These are phyloP conservation scores for Chloroceryle inda DNA, from an alignment of 2,797 vertebrate genomes.

Conservation along the genomic window DNA sequence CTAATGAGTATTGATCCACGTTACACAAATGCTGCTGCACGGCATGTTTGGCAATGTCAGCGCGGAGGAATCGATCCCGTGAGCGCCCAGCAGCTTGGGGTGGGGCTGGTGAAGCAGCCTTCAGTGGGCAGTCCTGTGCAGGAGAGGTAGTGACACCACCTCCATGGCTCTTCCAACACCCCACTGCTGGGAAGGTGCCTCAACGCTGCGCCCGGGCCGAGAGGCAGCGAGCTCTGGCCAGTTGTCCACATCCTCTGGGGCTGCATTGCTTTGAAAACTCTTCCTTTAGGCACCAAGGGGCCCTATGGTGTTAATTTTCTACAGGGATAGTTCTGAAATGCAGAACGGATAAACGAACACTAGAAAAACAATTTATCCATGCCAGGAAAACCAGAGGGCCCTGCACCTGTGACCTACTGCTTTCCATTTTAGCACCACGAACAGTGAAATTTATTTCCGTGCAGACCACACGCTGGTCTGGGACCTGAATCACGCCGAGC, in stretches of 20 bases:
- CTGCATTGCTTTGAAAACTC: not conserved
- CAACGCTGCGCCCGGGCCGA: not conserved
- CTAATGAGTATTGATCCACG: not conserved
- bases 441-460: not conserved
- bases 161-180: not conserved
- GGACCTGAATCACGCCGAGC: not conserved
- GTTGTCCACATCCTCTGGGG: not conserved
- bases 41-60: not conserved
- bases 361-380: not conserved
- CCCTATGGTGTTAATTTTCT: not conserved
- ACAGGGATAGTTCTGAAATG: not conserved
- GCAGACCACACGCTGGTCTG: not conserved
- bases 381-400: not conserved
- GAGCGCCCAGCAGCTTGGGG: not conserved
- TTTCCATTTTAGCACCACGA: not conserved
- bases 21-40: not conserved
- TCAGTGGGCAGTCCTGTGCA: not conserved
- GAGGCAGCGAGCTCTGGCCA: not conserved
- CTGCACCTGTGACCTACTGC: not conserved
- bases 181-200: not conserved
- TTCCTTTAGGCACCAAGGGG: not conserved
- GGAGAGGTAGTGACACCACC: not conserved
- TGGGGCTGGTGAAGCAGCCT: not conserved
- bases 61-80: not conserved
- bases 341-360: not conserved